Evolutionary conservation across 2,888 invertebrate genomes (phyloP).

Genomic region (Parnassius glacialis): DNA sequence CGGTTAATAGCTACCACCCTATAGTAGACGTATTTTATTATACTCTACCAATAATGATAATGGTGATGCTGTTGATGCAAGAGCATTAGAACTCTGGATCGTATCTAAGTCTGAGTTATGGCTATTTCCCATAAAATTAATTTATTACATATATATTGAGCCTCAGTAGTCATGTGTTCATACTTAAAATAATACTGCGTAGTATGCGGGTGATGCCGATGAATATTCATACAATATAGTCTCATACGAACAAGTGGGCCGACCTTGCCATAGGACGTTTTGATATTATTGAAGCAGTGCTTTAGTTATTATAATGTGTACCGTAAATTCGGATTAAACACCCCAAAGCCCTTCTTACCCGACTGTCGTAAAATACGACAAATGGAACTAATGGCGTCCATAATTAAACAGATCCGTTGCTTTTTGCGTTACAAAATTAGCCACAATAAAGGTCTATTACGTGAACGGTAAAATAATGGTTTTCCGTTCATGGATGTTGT

Average conservation of each 20-base stretch:
- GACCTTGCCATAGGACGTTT: constrained; percentile 18
- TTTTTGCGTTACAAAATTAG: constrained; percentile 25
- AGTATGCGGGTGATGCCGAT: constrained; percentile 33
- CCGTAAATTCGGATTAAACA: constrained; percentile 26
- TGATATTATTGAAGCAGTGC: constrained; percentile 27
- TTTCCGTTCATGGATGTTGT: not conserved
- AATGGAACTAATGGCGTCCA: constrained; percentile 25
- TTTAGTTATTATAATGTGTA: constrained; percentile 26
- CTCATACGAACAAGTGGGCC: constrained; percentile 30
- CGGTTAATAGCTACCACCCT: too few species aligned
- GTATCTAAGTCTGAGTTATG: too few species aligned
- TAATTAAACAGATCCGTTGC: constrained; percentile 17
- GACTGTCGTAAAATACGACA: constrained; percentile 23
- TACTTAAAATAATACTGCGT: constrained; percentile 35
- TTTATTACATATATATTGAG: constrained; percentile 20
- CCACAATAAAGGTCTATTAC: constrained; percentile 16
- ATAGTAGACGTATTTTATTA: too few species aligned
- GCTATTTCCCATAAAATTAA: constrained; percentile 19
- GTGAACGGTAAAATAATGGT: constrained; percentile 7
- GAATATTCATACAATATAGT: constrained; percentile 41
- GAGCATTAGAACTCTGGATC: too few species aligned
- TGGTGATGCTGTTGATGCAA: too few species aligned
- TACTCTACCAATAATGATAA: too few species aligned
- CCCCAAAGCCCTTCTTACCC: constrained; percentile 23
- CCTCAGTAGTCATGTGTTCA: constrained; percentile 22